These are phyloP conservation scores for Hemitrygon akajei DNA, from an alignment of 2,797 vertebrate genomes.

Conservation along the genomic window DNA sequence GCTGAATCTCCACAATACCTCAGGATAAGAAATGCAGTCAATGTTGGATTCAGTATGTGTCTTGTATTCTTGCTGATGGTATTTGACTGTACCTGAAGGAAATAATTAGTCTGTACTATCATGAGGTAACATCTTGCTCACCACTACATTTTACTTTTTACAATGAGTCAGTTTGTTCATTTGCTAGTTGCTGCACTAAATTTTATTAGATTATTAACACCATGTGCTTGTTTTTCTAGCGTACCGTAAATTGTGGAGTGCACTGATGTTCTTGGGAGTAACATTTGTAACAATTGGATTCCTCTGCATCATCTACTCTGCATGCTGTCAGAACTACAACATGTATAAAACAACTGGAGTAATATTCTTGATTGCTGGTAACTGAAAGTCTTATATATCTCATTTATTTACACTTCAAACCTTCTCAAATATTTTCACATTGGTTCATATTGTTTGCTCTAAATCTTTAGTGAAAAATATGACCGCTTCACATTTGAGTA, in stretches of 20 bases:
- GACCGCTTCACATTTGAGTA: too few relatives aligned
- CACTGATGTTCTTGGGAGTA: not conserved
- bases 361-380: not conserved
- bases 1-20: too few relatives aligned
- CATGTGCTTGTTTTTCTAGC: not conserved
- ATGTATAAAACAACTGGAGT: not conserved
- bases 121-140: too few relatives aligned
- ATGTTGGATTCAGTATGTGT: too few relatives aligned
- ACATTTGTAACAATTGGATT: not conserved
- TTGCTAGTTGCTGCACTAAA: not conserved
- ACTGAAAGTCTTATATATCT: not conserved
- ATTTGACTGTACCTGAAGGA: too few relatives aligned
- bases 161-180: not conserved
- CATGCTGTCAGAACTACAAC: not conserved
- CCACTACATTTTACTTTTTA: not conserved
- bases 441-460: too few relatives aligned
- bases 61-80: too few relatives aligned
- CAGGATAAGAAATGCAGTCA: too few relatives aligned
- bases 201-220: not conserved
- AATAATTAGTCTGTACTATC: too few relatives aligned
- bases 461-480: too few relatives aligned
- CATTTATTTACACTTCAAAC: not conserved
- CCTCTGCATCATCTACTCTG: not conserved
- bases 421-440: too few relatives aligned
- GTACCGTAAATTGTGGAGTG: not conserved